A percentile compares a stretch with the other conserved stretches of the same genome.
These are phyloP conservation scores for Nomada fabriciana DNA, from an alignment of 2,888 invertebrate species.

Conservation along the genomic window DNA sequence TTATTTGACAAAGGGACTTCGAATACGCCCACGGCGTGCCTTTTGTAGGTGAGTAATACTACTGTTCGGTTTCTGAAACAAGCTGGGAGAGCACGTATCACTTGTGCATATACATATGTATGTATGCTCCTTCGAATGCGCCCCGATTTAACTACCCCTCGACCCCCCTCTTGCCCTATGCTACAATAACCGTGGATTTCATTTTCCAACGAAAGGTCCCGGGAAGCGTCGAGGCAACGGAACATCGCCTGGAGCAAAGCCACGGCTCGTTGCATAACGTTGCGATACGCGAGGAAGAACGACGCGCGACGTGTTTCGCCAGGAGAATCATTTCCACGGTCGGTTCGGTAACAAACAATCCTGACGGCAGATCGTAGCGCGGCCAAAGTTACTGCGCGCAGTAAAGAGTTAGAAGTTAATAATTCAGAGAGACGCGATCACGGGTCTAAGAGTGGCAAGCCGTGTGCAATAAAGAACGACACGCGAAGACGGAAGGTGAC, in stretches of 20 bases:
- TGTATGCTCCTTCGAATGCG: neutral
- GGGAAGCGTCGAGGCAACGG: neutral
- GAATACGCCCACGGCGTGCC: constrained; percentile 74
- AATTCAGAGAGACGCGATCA: constrained; percentile 63
- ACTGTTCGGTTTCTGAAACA: constrained; percentile 33
- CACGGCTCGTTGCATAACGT: neutral
- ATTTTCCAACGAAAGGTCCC: neutral
- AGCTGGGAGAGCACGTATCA: constrained; percentile 50
- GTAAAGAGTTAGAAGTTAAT: constrained; percentile 66
- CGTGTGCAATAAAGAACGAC: constrained; percentile 59
- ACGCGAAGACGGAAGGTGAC: constrained; percentile 35
- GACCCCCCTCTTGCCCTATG: neutral
- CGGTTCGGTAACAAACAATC: constrained; percentile 39
- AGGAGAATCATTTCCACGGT: constrained; percentile 25
- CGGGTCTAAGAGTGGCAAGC: constrained; percentile 54
- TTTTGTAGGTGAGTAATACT: constrained; percentile 71
- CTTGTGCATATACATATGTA: constrained; percentile 1
- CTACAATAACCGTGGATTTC: neutral
- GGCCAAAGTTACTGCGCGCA: constrained; percentile 42
- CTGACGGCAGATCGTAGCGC: constrained; percentile 26
- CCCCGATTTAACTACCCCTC: neutral
- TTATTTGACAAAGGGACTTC: constrained; percentile 76
- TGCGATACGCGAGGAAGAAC: neutral
- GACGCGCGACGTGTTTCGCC: constrained; percentile 4
- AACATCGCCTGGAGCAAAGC: neutral